Base-by-base conservation (phyloP, 2,113 vertebrate species). In the Pygoscelis antarcticus region DNA sequence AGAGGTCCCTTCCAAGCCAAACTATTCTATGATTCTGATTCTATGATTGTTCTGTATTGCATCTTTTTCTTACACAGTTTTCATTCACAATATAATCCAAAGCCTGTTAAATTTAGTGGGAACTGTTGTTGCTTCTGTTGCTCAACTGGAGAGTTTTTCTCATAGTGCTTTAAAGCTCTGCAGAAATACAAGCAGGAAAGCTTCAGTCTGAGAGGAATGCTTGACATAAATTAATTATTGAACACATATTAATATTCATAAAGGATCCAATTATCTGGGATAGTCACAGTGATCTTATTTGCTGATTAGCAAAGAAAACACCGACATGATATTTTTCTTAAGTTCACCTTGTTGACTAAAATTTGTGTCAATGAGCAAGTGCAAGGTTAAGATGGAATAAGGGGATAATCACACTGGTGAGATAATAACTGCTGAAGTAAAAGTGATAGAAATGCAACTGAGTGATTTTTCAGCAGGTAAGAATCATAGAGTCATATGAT, bases 261-360 rank as follows among this genome's bases (percentile, higher is more conserved):
- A 94, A 40, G 47, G 55, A 77, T 57, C 66, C 74, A 95, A 96
- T 97, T 96, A 96, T 60, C 74, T 76, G 30, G 54, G 95, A 95
- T 93, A 94, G 93, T 91, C 91, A 91, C 9, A 54, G 70, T 85
- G 89, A 87, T 95, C 61, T 88, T 91, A 93, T 96, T 87, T 93
- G 89, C 87, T 97, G 92, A 96, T 97, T 96, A 96, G 89, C 68
- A 93, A 70, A 91, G 95, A 90, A 96, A 95, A 93, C 75, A 96
- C 36, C 68, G 82, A 54, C 89, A 87, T 51, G 38, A n/a, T 92
- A 71, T 94, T 94, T 96, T 97, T 80, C 60, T 74, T 40, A 78
- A 94, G 76, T 92, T 97, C 92, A 95, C 93, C 91, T 96, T 96
- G 96, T 93, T 94, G 92, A 85, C 77, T 93, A 65, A 93, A 90